Conservation (phyloP, 2,113 vertebrate genomes). For the Nothoprocta perdicaria region DNA sequence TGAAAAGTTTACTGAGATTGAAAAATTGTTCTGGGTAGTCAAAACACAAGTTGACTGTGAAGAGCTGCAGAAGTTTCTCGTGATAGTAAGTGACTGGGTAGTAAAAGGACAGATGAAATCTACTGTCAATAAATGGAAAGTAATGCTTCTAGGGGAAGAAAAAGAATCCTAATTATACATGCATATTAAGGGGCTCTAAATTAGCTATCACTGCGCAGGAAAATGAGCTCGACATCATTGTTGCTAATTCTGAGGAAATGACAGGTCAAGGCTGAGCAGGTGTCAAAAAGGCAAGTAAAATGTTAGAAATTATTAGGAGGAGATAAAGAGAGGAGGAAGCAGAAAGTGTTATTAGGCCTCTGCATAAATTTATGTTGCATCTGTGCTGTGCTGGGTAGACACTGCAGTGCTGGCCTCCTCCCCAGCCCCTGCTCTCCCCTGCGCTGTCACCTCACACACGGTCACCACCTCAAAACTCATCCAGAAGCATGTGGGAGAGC, state of each 20-base stretch:
- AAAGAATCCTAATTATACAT: constrained; percentile 62
- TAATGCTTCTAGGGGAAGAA: constrained; percentile 34
- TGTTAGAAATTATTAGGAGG: constrained; percentile 24
- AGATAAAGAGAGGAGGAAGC: not conserved
- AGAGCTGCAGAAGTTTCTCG: constrained; percentile 50
- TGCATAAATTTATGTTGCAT: not conserved
- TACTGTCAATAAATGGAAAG: constrained; percentile 38
- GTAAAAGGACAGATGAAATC: constrained; percentile 47
- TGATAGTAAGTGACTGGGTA: constrained; percentile 22
- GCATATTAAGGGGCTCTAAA: constrained; percentile 64
- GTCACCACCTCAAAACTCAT: not conserved
- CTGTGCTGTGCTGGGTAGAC: not conserved
- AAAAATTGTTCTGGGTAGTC: constrained; percentile 17
- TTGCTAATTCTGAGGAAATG: constrained; percentile 54
- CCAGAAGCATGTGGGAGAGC: not conserved
- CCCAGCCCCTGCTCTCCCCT: fast-evolving
- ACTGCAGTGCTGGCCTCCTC: not conserved
- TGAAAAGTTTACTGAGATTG: constrained; percentile 27
- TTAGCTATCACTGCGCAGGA: constrained; percentile 44
- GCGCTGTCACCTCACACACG: not conserved
- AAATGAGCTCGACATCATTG: not conserved
- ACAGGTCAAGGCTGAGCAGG: constrained; percentile 60
- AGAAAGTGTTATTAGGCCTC: not conserved
- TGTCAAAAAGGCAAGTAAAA: constrained; percentile 58
- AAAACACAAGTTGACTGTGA: constrained; percentile 31